Base-by-base conservation (phyloP, 2,888 invertebrate species). In the Hirtodrosophila alboralis region DNA sequence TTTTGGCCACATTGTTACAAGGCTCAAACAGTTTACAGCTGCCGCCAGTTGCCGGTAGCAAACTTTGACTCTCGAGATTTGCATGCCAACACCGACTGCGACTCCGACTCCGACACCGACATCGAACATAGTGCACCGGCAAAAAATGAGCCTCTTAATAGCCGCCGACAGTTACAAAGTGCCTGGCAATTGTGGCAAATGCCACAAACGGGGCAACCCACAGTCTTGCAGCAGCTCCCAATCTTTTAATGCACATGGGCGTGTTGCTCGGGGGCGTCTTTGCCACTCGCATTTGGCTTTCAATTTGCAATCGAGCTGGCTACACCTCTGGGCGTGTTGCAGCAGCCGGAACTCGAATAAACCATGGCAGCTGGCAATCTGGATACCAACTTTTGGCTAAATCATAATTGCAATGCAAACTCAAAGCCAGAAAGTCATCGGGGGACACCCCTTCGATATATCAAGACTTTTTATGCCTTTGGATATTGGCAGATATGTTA, bases 101-200 rank as follows among this genome's bases (percentile, higher is more conserved):
- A 21, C 48, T 21, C 5, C 18, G 5, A 21, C 18, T 21, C 18
- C 18, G 5, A 21, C 18, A 21, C 18, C 18, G 23, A 2, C 4
- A 28, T 23, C 40, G 49, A 58, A 53, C 61, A 80, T 80, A 49
- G 65, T 40, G 65, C 81, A 81, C 64, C 51, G 54, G 47, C 40
- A 59, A 84, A 80, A 84, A 84, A 88, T 89, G 85, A 87, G 86
- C 58, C 80, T 80, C 78, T 88, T 88, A 89, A 88, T 88, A 86
- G 85, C 80, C 81, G 81, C 75, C 88, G 88, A 88, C 89, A 88
- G 89, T 88, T 88, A 88, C 89, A 88, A 88, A 88, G 88, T 89
- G 88, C 87, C 83, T 71, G 76, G 78, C 88, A 86, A 89, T 89
- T 88, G 88, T 84, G 75, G 74, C 78, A 79, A 81, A 75, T 75